Base-by-base conservation (phyloP, 2,888 invertebrate genomes). In the Petrolisthes cinctipes region DNA sequence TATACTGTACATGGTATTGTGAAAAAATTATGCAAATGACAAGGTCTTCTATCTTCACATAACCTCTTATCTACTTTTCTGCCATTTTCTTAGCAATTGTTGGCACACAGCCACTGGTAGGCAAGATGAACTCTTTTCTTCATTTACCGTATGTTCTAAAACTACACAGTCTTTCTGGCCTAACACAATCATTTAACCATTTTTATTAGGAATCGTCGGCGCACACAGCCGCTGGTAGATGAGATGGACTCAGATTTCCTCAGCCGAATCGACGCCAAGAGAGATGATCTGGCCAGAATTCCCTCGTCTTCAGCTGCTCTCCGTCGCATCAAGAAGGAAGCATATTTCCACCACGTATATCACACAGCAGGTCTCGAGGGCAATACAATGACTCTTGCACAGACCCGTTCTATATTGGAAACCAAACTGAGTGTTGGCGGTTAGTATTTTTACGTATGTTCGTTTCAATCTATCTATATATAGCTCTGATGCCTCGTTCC, bases 341-440 rank as follows among this genome's bases (percentile, higher is more conserved):
- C 97, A 1, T 99, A 98, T 93, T 98, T 97, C 92, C 93, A 94
- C 91, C 98, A 99, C 92, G 97, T 99, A 90, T 98, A 98, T 93
- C 99, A 99, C 92, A 98, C 98, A 0, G 98, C 98, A 37, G 99
- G 97, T 53, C 98, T 99, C 91, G 99, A 99, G 93, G 99, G 99
- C 0, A 99, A 99, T 92, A 99, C 99, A 0, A 97, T 99, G 96
- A 96, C 97, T 4, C 94, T 99, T 75, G 95, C 96, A 51, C 97
- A 99, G 93, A 97, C 99, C 0, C 94, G 98, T 91, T 96, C 96
- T 88, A 95, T 99, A 90, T 94, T 99, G 51, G 99, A 99, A 93
- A 99, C 98, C 0, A 95, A 96, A 76, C 95, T 94, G 91, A 94
- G 94, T 6, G 93, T 96, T 92, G 96, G 96, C 0, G 96, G 98